phyloP scores from a whole-genome alignment of 2,113 vertebrate species.

The Hippocampus zosterae region DNA sequence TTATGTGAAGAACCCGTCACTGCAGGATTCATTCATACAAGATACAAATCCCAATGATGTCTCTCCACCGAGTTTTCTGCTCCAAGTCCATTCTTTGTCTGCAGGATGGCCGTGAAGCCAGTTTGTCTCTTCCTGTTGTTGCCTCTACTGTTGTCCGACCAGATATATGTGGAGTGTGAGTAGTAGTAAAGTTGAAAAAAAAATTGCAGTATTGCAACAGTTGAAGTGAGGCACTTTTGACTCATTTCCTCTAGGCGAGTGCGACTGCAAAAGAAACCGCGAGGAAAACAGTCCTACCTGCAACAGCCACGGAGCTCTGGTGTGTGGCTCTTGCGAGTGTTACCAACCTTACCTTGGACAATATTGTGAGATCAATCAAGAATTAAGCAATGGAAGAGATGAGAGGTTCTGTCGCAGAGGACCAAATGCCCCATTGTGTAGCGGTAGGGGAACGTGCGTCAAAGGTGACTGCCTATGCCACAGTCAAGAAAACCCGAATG shows the following conservation, averaged over 20 bases:
- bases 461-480: conserved; percentile 36
- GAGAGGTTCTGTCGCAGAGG: conserved; percentile 4
- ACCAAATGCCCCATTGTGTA: conserved; percentile 26
- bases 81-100: neutral
- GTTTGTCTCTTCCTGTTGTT: conserved; percentile 36
- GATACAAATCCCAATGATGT: neutral
- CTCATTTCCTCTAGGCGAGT: conserved; percentile 32
- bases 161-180: conserved; percentile 42
- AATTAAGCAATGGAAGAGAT: neutral
- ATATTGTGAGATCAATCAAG: conserved; percentile 4
- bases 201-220: neutral
- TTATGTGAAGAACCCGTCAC: no score
- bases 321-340: conserved; percentile 44
- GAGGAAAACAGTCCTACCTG: conserved; percentile 42
- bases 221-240: neutral
- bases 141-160: neutral
- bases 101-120: conserved; percentile 43
- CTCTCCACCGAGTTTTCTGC: neutral
- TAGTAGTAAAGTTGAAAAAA: no score
- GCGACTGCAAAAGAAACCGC: conserved; percentile 25
- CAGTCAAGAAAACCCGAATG: neutral
- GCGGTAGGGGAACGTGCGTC: conserved; percentile 29
- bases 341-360: conserved; percentile 10
- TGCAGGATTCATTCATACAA: no score
- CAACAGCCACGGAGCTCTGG: conserved; percentile 12